Evolutionary conservation across 2,113 vertebrate genomes (phyloP).

Genomic region (Scalopus aquaticus): DNA sequence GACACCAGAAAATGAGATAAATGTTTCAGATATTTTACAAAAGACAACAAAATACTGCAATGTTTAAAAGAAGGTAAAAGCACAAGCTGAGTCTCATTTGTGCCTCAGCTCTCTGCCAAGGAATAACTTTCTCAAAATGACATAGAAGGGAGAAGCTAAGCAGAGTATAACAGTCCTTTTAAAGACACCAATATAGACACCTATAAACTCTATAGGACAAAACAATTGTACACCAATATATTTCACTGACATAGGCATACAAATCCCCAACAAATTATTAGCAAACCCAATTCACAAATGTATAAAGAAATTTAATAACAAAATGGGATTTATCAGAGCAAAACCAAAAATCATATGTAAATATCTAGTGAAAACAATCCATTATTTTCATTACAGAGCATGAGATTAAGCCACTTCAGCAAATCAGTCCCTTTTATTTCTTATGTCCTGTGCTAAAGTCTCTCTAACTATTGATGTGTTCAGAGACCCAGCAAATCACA

Average conservation of each 20-base stretch:
- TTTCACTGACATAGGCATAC: background rate
- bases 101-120: background rate
- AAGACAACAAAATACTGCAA: background rate
- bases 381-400: background rate
- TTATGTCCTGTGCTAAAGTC: background rate
- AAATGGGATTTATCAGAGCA: background rate
- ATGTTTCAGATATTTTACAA: background rate
- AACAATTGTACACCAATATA: background rate
- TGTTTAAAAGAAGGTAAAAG: background rate
- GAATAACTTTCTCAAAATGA: background rate
- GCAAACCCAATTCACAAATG: background rate
- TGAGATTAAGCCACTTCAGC: background rate
- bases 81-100: background rate
- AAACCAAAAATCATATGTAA: background rate
- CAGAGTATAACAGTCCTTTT: background rate
- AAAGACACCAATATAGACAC: background rate
- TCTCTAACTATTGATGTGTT: background rate
- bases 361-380: background rate
- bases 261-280: constrained; percentile 23
- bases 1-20: background rate
- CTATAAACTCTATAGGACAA: background rate
- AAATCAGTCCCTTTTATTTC: background rate
- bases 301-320: background rate
- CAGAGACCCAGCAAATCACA: background rate
- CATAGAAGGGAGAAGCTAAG: background rate